Base-by-base conservation (phyloP, 2,113 vertebrate genomes). In the Poeciliopsis prolifica region DNA sequence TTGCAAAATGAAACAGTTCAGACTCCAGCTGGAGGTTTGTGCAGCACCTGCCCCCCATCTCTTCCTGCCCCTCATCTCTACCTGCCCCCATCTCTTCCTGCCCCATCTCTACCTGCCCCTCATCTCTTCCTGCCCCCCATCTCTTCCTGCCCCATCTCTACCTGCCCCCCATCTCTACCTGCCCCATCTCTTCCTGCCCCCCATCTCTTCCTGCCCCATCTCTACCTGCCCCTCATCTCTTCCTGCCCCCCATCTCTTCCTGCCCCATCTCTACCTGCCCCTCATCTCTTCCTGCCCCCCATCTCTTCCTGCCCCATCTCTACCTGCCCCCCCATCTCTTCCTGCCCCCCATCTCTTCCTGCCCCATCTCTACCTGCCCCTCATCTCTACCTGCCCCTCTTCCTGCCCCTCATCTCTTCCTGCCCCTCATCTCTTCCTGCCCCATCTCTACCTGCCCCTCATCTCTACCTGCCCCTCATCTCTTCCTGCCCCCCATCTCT, bases 361-460 rank as follows among this genome's bases (percentile, higher is more conserved):
- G 86, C 84, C 85, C 87, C 31, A 33, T 33, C n/a, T n/a, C n/a
- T n/a, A n/a, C n/a, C n/a, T n/a, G n/a, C n/a, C n/a, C n/a, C n/a
- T n/a, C n/a, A n/a, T n/a, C n/a, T n/a, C n/a, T n/a, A n/a, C n/a
- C n/a, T n/a, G n/a, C n/a, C n/a, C n/a, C 31, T 33, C 31, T 33
- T 33, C 31, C 31, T 33, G 31, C 31, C 31, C 40, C 28, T 28
- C 35, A 37, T 83, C 77, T 68, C 72, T 78, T 1, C 0, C 3
- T 89, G 88, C 78, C 87, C 90, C 83, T 3, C 30, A 31, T 31
- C 33, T 35, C 83, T 77, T 74, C 78, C 85, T 86, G 86, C 84
- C 85, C 87, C 31, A 33, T 33, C 31, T 33, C 31, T 33, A 8
- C 31, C 31, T 33, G 31, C 31, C 31, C 40, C 28, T 28, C 35